Evolutionary conservation across 2,113 vertebrate genomes (phyloP).

Genomic region (Megalops atlanticus): DNA sequence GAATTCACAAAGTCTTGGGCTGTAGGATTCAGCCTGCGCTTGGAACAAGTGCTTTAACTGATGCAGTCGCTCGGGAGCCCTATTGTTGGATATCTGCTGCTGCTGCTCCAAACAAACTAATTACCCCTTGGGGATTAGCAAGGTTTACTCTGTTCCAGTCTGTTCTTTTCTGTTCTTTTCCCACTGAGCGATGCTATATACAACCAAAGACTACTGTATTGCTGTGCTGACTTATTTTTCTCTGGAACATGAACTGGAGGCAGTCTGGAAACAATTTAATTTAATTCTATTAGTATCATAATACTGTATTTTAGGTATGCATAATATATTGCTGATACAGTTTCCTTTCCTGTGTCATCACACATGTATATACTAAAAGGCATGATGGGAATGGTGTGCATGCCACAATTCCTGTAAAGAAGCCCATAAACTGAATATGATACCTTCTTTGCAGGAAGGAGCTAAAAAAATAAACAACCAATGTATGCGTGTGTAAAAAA

Average conservation of each 20-base stretch:
- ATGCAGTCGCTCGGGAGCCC: too few species aligned
- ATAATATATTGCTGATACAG: not conserved
- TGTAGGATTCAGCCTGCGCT: too few species aligned
- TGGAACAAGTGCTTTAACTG: too few species aligned
- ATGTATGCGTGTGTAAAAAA: not conserved
- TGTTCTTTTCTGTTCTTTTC: not conserved
- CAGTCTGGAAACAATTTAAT: not conserved
- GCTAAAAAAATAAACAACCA: not conserved
- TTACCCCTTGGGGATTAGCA: too few species aligned
- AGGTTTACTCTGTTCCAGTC: not conserved
- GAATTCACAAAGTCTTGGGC: too few species aligned
- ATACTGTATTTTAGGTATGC: too few species aligned
- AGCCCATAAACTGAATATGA: not conserved
- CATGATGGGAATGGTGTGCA: not conserved
- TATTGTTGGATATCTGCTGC: too few species aligned
- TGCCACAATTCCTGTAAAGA: not conserved
- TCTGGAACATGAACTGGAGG: not conserved
- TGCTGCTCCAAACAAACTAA: too few species aligned
- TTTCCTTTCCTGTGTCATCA: not conserved
- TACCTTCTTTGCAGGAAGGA: not conserved
- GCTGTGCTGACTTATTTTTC: not conserved
- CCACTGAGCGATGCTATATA: not conserved
- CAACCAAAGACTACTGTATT: not conserved
- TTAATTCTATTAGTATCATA: not conserved
- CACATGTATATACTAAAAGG: not conserved